Conservation (phyloP, 2,797 vertebrate genomes). For the Anguilla pacifica region DNA sequence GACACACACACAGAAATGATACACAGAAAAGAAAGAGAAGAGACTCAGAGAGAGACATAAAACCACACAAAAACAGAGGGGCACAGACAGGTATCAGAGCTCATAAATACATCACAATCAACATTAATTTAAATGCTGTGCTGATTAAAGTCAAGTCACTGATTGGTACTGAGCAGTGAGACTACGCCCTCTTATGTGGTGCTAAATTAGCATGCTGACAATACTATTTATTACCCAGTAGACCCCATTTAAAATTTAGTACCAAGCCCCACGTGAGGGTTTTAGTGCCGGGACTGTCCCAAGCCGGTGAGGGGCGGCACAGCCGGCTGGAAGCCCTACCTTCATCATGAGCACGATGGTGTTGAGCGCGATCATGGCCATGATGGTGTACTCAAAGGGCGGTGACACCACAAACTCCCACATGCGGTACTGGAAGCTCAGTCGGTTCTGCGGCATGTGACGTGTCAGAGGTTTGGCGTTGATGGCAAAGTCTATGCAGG, state of each 20-base stretch:
- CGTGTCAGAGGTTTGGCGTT: conserved; percentile 92
- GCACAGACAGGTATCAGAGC: conserved; percentile 26
- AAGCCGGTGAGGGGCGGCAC: neutral
- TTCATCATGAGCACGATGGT: conserved; percentile 98
- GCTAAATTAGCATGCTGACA: neutral
- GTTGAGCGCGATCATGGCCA: conserved; percentile 98
- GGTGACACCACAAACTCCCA: conserved; percentile 98
- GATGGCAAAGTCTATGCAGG: conserved; percentile 96
- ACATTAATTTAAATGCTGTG: neutral
- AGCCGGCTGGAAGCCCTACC: conserved; percentile 64
- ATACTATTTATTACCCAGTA: neutral
- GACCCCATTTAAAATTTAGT: neutral
- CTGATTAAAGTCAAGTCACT: neutral
- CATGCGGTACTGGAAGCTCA: conserved; percentile 95
- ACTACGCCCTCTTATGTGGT: neutral
- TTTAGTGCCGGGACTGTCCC: neutral
- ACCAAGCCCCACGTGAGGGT: neutral
- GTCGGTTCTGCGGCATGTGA: conserved; percentile 96
- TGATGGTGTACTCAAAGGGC: conserved; percentile 95
- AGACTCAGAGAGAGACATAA: conserved; percentile 21
- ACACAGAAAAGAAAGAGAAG: conserved; percentile 5
- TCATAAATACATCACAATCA: conserved; percentile 4
- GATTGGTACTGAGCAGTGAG: neutral
- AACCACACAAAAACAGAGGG: conserved; percentile 31
- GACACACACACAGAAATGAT: conserved; percentile 33